phyloP scores from a whole-genome alignment of 2,888 invertebrate species.

The Coronaproctus castanopsis region DNA sequence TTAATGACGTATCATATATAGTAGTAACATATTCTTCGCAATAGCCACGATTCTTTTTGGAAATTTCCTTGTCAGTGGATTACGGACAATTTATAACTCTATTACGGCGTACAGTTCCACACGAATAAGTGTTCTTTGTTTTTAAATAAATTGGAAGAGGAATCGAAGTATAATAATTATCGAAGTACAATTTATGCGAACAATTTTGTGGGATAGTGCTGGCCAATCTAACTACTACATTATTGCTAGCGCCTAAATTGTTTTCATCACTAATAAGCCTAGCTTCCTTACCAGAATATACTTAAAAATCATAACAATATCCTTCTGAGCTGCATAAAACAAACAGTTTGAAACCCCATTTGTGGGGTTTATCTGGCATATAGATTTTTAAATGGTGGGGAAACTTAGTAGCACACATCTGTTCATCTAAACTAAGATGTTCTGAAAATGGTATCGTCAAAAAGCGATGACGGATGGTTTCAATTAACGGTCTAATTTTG shows the following conservation, averaged over 20 bases:
- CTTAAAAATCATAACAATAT: constrained; percentile 1
- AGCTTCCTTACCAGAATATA: constrained; percentile 2
- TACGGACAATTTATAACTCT: too few relatives aligned
- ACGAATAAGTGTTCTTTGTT: too few relatives aligned
- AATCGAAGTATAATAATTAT: background rate
- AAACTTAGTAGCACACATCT: constrained; percentile 8
- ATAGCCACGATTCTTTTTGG: too few relatives aligned
- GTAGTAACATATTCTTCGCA: too few relatives aligned
- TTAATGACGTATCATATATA: too few relatives aligned
- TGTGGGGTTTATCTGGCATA: constrained; percentile 2
- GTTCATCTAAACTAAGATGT: constrained; percentile 8
- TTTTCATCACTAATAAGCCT: background rate
- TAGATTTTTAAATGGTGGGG: background rate
- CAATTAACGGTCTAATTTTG: constrained; percentile 6
- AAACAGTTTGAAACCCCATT: background rate
- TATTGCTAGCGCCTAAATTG: constrained; percentile 1
- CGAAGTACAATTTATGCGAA: too few relatives aligned
- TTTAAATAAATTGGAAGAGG: too few relatives aligned
- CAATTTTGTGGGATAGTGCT: background rate
- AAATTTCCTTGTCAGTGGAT: too few relatives aligned
- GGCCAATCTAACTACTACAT: constrained; percentile 4
- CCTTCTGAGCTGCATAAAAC: constrained; percentile 2
- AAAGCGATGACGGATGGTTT: background rate
- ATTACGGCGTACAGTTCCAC: too few relatives aligned
- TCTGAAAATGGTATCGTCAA: constrained; percentile 2